Base-by-base conservation (phyloP, 2,797 vertebrate species). In the Enteromius fasciolatus region DNA sequence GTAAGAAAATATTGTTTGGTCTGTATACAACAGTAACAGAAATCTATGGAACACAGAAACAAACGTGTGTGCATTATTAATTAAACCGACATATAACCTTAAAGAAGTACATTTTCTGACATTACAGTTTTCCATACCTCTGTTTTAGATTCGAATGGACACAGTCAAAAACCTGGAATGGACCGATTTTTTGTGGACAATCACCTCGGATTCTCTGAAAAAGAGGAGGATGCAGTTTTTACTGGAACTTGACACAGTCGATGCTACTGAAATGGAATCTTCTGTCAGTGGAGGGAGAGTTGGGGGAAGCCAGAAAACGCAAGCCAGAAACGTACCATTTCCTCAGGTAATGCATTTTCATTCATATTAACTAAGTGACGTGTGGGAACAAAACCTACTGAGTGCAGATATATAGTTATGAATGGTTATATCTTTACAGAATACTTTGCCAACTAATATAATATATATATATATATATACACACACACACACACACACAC, bases 91-190 rank as follows among this genome's bases (percentile, higher is more conserved):
- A 23, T n/a, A 23, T 33, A 9, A 8, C 3, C 8, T 7, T 39
- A 11, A 39, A 69, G 10, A 12, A 46, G 23, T 23, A 15, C 6
- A 36, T 9, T 6, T 23, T 14, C 44, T 15, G 23, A 76, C 1
- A 25, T 59, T 76, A 76, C 25, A 14, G 17, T 3, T 72, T 74
- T 70, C 44, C 4, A 69, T 74, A 81, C 36, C 28, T 91, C 11
- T 85, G 57, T 91, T 93, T 86, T 88, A 95, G 95, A 88, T 89
- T 82, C 92, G 89, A 89, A 93, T 93, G 93, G 92, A 92, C 83
- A 86, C 75, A 83, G 89, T 85, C 89, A 84, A 88, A 77, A 81
- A 75, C 68, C 61, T 48, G 39, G 81, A 77, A 90, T 88, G 90
- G 90, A 89, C 8, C 46, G 68, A 33, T 84, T 86, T 50, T 80